A percentile compares a stretch with the other conserved stretches of the same genome.
These are phyloP conservation scores for Armadillidium nasatum DNA, from an alignment of 1,140 invertebrate species.

Conservation along the genomic window DNA sequence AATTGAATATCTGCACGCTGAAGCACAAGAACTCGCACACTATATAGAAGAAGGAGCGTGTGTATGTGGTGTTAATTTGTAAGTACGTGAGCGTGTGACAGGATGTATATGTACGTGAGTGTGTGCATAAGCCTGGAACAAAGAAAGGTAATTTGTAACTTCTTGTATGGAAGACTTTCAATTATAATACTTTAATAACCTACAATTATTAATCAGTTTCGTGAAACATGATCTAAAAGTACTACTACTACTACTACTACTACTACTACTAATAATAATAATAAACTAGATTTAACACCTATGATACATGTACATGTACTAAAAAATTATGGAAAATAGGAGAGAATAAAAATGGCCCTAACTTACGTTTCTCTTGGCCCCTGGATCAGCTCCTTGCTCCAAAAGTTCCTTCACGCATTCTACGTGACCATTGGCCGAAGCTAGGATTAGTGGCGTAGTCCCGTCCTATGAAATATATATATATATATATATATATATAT, in stretches of 20 bases:
- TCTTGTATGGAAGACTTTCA: too few species aligned
- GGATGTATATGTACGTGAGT: too few species aligned
- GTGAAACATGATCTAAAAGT: not conserved
- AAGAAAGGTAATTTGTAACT: too few species aligned
- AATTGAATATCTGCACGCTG: too few species aligned
- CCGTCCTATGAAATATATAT: constrained; percentile 63
- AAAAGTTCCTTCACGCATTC: constrained; percentile 79
- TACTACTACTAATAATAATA: too few species aligned
- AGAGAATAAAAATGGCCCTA: not conserved
- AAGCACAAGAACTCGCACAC: too few species aligned
- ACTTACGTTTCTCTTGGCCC: constrained; percentile 69
- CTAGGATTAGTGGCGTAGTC: constrained; percentile 83
- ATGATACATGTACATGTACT: not conserved
- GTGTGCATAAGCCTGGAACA: too few species aligned
- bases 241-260: too few species aligned
- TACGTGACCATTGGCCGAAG: constrained; percentile 79
- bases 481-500: not conserved
- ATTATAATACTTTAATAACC: too few species aligned
- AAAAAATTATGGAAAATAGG: not conserved
- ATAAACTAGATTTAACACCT: not conserved
- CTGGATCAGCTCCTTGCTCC: constrained; percentile 81
- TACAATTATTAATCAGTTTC: not conserved
- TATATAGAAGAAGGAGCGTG: too few species aligned
- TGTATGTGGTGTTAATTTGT: too few species aligned
- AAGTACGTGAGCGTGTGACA: too few species aligned